Evolutionary conservation across 2,113 vertebrate species (phyloP), one percentile per base, ranked within the genome.

Genomic region (Xiphophorus maculatus): DNA sequence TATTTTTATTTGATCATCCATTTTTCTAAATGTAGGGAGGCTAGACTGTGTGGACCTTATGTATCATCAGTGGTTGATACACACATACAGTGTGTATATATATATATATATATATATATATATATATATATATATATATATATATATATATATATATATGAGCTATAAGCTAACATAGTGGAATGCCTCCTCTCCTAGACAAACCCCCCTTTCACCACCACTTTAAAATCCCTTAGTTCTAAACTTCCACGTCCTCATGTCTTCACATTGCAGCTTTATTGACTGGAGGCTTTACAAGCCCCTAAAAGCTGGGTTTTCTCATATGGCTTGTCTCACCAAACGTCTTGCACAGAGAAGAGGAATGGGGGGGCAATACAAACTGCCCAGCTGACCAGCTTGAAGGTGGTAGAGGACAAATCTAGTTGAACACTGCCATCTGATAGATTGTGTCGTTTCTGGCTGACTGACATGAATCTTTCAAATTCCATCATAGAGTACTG

Each of bases 191-290:
- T 85, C 69, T 74, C 72, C 74, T 77, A 82, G 73, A 62, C 70
- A 42, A 58, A 63, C 58, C 35, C 29, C 58, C 44, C 27, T 63
- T 33, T 29, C 42, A 33, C 40, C 40, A 13, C 78, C 42, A n/a
- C 77, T 87, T 84, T 78, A 65, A 87, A 79, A 80, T 82, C 83
- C 84, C 51, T 25, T 62, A 73, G 35, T 87, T 87, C 66, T 76
- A 63, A 70, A 74, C 71, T 72, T 87, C 80, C 83, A 74, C 70
- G 54, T 83, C 83, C 84, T 87, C 85, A 73, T 74, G 71, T 80
- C 78, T 74, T 88, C 74, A 82, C 66, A 86, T 85, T 87, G 89
- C 77, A 74, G 83, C 66, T 82, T 71, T 87, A 85, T 84, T 82
- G 80, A 73, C 76, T 73, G 30, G 86, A 66, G 66, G 79, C 69